phyloP scores from a whole-genome alignment of 2,888 invertebrate species.

The Drosophila nr. medialis region DNA sequence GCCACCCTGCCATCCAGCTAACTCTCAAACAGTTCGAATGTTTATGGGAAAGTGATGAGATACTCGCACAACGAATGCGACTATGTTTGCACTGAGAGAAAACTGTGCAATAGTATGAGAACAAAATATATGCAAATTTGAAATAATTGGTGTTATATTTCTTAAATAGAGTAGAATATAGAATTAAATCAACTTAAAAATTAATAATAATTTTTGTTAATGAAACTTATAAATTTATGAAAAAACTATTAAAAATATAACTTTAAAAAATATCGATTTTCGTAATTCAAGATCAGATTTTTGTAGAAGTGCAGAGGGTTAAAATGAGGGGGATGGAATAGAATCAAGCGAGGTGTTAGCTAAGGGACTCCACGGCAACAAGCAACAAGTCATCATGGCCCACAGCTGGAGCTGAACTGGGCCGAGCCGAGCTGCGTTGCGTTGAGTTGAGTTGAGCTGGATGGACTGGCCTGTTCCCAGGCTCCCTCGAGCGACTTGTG shows the following conservation, averaged over 20 bases:
- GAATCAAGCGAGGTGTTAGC: constrained; percentile 5
- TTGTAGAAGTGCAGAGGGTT: not conserved
- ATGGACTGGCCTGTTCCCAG: constrained; percentile 23
- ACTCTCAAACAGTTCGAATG: constrained; percentile 48
- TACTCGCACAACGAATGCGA: constrained; percentile 43
- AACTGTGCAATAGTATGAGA: not conserved
- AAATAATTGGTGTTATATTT: not conserved
- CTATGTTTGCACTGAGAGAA: constrained; percentile 5
- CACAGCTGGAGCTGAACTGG: constrained; percentile 44
- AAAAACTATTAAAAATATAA: too few species aligned
- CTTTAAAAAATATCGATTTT: not conserved
- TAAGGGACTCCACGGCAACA: constrained; percentile 14
- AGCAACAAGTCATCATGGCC: constrained; percentile 75
- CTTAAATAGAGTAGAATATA: not conserved
- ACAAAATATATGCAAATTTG: not conserved
- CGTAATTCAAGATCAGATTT: not conserved
- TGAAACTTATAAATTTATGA: not conserved
- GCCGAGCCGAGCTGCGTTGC: not conserved
- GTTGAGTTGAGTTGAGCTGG: constrained; percentile 1
- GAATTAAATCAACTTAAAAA: not conserved
- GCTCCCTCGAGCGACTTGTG: constrained; percentile 52
- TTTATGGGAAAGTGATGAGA: constrained; percentile 80
- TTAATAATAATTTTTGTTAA: not conserved
- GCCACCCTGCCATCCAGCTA: constrained; percentile 27
- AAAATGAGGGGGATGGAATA: not conserved